Base-by-base conservation (phyloP, 2,888 invertebrate genomes). In the Rhodophaea formosa region DNA sequence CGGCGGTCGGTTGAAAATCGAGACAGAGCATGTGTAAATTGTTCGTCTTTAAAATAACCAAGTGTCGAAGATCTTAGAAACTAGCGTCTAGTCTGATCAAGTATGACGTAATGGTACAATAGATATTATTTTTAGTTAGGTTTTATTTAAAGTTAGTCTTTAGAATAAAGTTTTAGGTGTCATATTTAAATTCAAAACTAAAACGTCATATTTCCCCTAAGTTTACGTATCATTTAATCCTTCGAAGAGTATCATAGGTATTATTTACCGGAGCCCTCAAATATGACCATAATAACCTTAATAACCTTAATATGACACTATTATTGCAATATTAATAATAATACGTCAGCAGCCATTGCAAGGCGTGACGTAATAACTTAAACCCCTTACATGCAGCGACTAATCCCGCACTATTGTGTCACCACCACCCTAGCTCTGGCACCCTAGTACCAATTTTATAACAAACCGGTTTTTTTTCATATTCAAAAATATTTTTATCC, bases 351-450 rank as follows among this genome's bases (percentile, higher is more conserved):
- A 64, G 75, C 83, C 84, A 84, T 84, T 79, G 71, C 75, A 67
- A 77, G 71, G 74, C 75, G 84, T 84, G 86, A 84, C 82, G 85
- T 87, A 83, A 87, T 80, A 83, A 74, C 77, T 80, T 89, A 87
- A 89, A 83, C 86, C 80, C 82, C 79, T 76, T 77, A 74, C 77
- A 79, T 78, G 29, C 39, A 72, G 76, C 70, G 65, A 75, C 77
- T 87, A 86, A 88, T 87, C 87, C 87, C 70, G 61, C 68, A 68
- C 80, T 67, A 85, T 88, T 88, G 84, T 88, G 84, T 88, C 70
- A 51, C 68, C 67, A 70, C 66, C 79, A 86, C 89, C 79, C 80
- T 74, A 74, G 65, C 69, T 68, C 58, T 69, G 65, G 69, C 77
- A 72, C 77, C 87, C 83, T 77, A 77, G 64, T 72, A 74, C 59